Evolutionary conservation across 1,140 invertebrate genomes (phyloP).

Genomic region (Octopus bimaculoides): DNA sequence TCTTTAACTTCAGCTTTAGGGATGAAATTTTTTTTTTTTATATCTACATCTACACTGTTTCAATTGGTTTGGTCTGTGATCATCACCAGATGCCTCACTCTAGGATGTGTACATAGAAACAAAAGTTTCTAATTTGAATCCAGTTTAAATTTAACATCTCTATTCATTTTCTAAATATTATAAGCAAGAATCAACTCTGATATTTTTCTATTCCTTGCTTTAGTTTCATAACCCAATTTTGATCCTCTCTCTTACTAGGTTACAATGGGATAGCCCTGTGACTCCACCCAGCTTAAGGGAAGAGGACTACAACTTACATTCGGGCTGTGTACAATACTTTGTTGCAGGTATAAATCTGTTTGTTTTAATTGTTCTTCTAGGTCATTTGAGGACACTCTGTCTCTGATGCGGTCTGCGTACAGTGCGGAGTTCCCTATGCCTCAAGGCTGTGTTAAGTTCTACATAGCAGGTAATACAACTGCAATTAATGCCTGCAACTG

Average conservation of each 20-base stretch:
- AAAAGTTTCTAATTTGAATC: background rate
- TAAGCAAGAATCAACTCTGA: too few species aligned
- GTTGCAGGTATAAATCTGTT: conserved; percentile 52
- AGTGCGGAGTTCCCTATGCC: conserved; percentile 39
- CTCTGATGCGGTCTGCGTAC: conserved; percentile 7
- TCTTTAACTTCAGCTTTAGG: too few species aligned
- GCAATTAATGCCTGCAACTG: background rate
- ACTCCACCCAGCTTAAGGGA: conserved; percentile 7
- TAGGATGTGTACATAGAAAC: conserved; percentile 17
- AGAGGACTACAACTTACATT: conserved; percentile 21
- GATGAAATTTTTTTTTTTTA: too few species aligned
- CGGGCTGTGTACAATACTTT: conserved; percentile 74
- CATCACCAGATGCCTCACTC: too few species aligned
- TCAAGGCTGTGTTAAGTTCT: conserved; percentile 74
- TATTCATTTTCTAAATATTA: too few species aligned
- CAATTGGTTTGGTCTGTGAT: too few species aligned
- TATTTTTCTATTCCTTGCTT: too few species aligned
- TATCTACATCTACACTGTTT: too few species aligned
- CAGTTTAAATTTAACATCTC: too few species aligned
- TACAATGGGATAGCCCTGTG: conserved; percentile 12
- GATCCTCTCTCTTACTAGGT: conserved; percentile 10
- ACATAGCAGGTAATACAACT: conserved; percentile 59
- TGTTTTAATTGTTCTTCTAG: conserved; percentile 7
- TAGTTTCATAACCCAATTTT: background rate
- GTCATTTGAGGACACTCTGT: conserved; percentile 5